phyloP scores from a whole-genome alignment of 2,888 invertebrate genomes.

The Sturmia bella region DNA sequence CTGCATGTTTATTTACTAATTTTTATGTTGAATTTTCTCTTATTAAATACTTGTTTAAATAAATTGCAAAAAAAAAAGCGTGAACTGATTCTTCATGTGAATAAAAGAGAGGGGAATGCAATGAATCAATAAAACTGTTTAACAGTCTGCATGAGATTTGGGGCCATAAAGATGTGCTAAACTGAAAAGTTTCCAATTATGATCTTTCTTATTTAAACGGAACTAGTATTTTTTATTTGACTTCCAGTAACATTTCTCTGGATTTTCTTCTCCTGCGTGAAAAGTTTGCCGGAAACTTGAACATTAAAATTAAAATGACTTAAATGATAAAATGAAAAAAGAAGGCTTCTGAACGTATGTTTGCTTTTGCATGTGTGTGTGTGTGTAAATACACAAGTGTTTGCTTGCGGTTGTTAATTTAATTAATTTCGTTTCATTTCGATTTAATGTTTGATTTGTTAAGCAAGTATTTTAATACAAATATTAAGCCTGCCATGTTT shows the following conservation, averaged over 20 bases:
- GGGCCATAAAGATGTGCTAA: no score
- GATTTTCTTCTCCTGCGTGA: no score
- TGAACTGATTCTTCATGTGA: no score
- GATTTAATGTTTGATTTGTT: slow-evolving; percentile 41
- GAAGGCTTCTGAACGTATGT: background rate
- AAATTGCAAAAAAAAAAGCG: background rate
- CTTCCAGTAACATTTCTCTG: no score
- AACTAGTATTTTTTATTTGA: no score
- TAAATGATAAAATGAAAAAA: background rate
- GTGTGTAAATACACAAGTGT: background rate
- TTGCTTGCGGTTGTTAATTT: slow-evolving; percentile 65
- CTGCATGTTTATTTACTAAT: slow-evolving; percentile 60
- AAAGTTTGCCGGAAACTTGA: no score
- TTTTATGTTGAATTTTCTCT: slow-evolving; percentile 7
- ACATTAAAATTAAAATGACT: slow-evolving; percentile 59
- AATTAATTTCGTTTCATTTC: slow-evolving; percentile 54
- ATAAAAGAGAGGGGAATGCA: no score
- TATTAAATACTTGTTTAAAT: background rate
- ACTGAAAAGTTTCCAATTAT: no score
- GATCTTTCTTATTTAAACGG: no score
- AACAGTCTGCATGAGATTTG: no score
- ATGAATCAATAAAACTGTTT: no score
- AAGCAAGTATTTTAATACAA: slow-evolving; percentile 10
- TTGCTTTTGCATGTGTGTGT: background rate
- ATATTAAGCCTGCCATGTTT: slow-evolving; percentile 13